Evolutionary conservation across 2,888 invertebrate species (phyloP).

Genomic region (Plutella xylostella): DNA sequence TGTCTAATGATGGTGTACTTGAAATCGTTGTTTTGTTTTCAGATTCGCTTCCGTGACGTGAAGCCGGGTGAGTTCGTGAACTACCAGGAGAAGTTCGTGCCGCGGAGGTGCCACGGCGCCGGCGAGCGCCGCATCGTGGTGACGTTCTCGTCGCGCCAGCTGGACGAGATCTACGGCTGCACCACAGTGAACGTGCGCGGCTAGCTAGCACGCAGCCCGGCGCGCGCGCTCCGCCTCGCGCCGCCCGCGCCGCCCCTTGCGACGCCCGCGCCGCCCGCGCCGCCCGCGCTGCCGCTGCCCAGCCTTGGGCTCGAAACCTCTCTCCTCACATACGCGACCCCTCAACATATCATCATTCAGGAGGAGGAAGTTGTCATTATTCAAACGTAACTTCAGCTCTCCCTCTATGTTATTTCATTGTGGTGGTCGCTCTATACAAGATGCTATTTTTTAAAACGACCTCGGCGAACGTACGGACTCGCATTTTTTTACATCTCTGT

Average conservation of each 20-base stretch:
- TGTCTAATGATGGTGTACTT: not conserved
- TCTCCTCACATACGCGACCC: constrained; percentile 41
- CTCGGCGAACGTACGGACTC: too few relatives aligned
- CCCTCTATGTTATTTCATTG: too few relatives aligned
- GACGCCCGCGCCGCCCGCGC: constrained; percentile 67
- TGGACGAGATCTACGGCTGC: constrained; percentile 74
- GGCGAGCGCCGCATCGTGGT: constrained; percentile 75
- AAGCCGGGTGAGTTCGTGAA: constrained; percentile 73
- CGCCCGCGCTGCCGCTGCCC: constrained; percentile 45
- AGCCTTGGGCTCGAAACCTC: constrained; percentile 50
- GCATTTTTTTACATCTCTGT: too few relatives aligned
- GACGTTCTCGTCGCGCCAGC: constrained; percentile 74
- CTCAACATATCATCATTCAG: constrained; percentile 50
- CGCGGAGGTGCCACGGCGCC: constrained; percentile 63
- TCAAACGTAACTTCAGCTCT: not conserved
- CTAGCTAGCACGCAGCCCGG: constrained; percentile 60
- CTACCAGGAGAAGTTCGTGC: constrained; percentile 71
- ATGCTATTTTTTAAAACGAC: not conserved
- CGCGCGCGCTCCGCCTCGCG: constrained; percentile 45
- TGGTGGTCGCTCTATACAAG: too few relatives aligned
- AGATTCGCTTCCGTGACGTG: constrained; percentile 71
- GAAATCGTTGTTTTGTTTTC: not conserved
- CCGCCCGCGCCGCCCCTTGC: too few relatives aligned
- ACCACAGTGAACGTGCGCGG: constrained; percentile 64
- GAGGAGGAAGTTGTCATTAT: constrained; percentile 54